phyloP scores from a whole-genome alignment of 2,888 invertebrate genomes.

The Cephus sareptanus region DNA sequence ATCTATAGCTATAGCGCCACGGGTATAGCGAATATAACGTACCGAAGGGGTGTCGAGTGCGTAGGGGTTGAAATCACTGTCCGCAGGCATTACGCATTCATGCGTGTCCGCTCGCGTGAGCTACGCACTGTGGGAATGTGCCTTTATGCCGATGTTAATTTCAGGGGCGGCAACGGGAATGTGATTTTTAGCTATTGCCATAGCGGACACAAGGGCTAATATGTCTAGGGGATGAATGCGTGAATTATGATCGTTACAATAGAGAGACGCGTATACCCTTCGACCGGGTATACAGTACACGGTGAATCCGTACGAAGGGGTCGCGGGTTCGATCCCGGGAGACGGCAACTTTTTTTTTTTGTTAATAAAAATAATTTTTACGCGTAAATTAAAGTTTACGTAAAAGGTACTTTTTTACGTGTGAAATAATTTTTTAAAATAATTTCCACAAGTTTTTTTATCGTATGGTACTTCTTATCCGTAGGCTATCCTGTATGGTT shows the following conservation, averaged over 20 bases:
- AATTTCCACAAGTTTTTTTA: not conserved
- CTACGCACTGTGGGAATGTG: constrained; percentile 54
- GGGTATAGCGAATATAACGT: not conserved
- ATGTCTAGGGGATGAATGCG: not conserved
- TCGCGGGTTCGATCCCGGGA: not conserved
- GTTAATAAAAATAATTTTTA: not conserved
- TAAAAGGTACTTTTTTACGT: not conserved
- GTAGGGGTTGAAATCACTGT: constrained; percentile 63
- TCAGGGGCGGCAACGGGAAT: constrained; percentile 50
- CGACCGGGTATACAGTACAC: not conserved
- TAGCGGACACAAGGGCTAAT: not conserved
- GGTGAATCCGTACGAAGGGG: not conserved
- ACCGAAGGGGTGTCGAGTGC: constrained; percentile 37
- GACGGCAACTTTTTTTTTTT: not conserved
- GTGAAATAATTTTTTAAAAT: not conserved
- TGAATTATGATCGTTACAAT: not conserved
- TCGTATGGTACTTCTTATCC: not conserved
- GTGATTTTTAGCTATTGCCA: constrained; percentile 27
- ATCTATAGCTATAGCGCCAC: not conserved
- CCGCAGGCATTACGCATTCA: constrained; percentile 61
- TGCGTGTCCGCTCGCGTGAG: constrained; percentile 37
- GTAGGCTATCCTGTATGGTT: not conserved
- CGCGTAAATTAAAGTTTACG: rapidly evolving
- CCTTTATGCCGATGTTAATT: constrained; percentile 51
- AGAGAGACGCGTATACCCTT: not conserved